A percentile compares a stretch with the other conserved stretches of the same genome.
phyloP scores from a whole-genome alignment of 2,888 invertebrate species.

The Ormyrus labotus region DNA sequence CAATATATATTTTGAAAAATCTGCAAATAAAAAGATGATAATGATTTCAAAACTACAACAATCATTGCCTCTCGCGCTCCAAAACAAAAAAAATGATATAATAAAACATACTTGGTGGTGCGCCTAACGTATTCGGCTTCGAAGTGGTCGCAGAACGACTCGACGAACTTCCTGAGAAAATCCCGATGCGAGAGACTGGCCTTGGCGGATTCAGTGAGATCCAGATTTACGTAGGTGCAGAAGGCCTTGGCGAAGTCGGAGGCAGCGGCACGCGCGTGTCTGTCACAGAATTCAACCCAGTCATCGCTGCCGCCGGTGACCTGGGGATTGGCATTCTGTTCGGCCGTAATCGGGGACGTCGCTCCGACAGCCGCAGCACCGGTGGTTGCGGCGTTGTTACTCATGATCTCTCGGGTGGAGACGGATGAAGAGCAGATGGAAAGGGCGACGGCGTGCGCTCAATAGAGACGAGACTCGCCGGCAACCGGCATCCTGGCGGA shows the following conservation, averaged over 20 bases:
- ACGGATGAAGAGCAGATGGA: not conserved
- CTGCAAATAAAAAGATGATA: too few relatives aligned
- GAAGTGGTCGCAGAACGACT: slow-evolving; percentile 90
- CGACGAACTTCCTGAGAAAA: slow-evolving; percentile 88
- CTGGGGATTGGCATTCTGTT: not conserved
- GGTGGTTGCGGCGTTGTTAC: not conserved
- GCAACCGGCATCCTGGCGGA: not conserved
- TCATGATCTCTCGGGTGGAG: not conserved
- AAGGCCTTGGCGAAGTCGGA: slow-evolving; percentile 93
- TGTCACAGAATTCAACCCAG: slow-evolving; percentile 92
- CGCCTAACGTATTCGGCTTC: slow-evolving; percentile 85
- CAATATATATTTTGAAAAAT: too few relatives aligned
- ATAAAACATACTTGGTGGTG: slow-evolving; percentile 69
- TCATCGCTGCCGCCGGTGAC: slow-evolving; percentile 74
- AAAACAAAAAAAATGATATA: too few relatives aligned
- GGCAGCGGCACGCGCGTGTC: slow-evolving; percentile 90
- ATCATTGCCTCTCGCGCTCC: too few relatives aligned
- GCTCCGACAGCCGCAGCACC: slow-evolving; percentile 5
- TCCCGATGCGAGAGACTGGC: slow-evolving; percentile 85
- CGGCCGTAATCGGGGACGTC: slow-evolving; percentile 8
- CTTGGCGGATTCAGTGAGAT: slow-evolving; percentile 82
- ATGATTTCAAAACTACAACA: too few relatives aligned
- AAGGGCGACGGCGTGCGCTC: not conserved
- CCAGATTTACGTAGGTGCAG: slow-evolving; percentile 85
- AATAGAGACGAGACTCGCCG: not conserved